phyloP scores from a whole-genome alignment of 2,888 invertebrate species.

The Helobdella robusta region DNA sequence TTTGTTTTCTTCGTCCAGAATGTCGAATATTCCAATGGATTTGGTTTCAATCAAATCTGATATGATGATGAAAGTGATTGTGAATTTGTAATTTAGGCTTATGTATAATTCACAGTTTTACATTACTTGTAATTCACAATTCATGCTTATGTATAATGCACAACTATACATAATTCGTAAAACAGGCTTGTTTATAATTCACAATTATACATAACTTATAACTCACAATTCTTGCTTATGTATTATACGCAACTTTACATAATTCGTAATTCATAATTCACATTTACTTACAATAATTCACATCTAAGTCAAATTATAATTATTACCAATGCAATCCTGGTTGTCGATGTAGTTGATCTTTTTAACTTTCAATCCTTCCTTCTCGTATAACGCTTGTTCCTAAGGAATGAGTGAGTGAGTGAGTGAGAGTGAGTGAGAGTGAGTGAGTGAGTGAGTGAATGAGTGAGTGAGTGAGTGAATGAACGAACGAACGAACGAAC shows the following conservation, averaged over 20 bases:
- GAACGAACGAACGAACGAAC: too few relatives aligned
- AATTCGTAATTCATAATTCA: neutral
- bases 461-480: too few relatives aligned
- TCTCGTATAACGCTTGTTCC: constrained; percentile 83
- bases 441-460: neutral
- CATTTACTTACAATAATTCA: neutral
- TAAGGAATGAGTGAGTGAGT: constrained; percentile 34
- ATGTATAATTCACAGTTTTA: too few relatives aligned
- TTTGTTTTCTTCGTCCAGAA: constrained; percentile 91
- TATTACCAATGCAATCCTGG: constrained; percentile 82
- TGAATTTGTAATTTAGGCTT: neutral
- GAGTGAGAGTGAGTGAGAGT: neutral
- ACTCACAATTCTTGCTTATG: neutral
- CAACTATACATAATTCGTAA: neutral
- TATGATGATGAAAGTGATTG: too few relatives aligned
- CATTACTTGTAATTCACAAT: too few relatives aligned
- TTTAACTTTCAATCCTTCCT: constrained; percentile 81
- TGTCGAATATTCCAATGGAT: constrained; percentile 75
- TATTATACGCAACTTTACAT: neutral
- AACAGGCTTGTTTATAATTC: too few relatives aligned
- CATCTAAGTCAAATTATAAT: constrained; percentile 28
- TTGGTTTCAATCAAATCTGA: constrained; percentile 62
- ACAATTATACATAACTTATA: too few relatives aligned
- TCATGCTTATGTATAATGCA: neutral
- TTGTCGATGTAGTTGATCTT: constrained; percentile 90